Evolutionary conservation across 2,888 invertebrate species (phyloP).

Genomic region (Drosophila meridionalis): DNA sequence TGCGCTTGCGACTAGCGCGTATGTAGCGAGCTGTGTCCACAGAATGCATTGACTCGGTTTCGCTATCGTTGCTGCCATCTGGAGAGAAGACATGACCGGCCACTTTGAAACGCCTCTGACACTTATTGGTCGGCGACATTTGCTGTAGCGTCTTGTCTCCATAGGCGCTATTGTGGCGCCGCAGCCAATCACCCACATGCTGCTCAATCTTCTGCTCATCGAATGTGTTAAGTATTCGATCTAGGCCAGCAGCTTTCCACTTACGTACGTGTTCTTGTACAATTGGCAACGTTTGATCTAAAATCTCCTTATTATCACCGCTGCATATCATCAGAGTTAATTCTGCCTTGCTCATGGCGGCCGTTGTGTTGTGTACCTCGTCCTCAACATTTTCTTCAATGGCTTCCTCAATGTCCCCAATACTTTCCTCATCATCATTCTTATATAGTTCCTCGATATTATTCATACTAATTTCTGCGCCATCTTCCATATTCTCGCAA

Average conservation of each 20-base stretch:
- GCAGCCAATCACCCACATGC: constrained; percentile 81
- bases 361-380: constrained; percentile 48
- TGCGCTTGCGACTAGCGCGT: constrained; percentile 69
- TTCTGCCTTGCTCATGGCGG: constrained; percentile 53
- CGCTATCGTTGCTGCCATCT: constrained; percentile 44
- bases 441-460: constrained; percentile 41
- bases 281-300: constrained; percentile 79
- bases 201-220: constrained; percentile 77
- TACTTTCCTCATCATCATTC: constrained; percentile 26
- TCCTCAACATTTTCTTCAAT: constrained; percentile 43
- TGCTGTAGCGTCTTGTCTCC: constrained; percentile 28
- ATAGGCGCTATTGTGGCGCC: constrained; percentile 68
- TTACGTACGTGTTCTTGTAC: constrained; percentile 77
- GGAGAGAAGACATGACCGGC: not conserved
- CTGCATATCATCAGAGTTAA: constrained; percentile 51
- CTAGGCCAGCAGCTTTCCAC: constrained; percentile 77
- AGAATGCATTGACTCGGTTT: constrained; percentile 79
- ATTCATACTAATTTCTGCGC: constrained; percentile 24
- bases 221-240: constrained; percentile 78
- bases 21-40: constrained; percentile 83
- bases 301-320: constrained; percentile 55
- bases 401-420: constrained; percentile 28
- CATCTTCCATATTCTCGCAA: constrained; percentile 32
- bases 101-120: not conserved
- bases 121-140: not conserved